Conservation (phyloP, 2,113 vertebrate genomes). For the Platichthys stellatus region DNA sequence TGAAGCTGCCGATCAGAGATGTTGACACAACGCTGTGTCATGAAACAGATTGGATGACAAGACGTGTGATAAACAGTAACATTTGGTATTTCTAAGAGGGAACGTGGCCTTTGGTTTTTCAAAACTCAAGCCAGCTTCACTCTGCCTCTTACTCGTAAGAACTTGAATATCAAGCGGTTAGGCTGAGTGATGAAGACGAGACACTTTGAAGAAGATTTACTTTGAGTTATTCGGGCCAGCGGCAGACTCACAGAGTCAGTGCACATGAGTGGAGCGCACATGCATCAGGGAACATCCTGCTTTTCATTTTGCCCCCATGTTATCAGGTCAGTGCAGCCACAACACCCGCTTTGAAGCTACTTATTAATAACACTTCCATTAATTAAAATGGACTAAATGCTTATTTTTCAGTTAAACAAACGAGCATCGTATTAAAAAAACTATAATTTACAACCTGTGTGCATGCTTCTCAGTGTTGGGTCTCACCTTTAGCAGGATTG, state of each 20-base stretch:
- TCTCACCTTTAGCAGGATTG: conserved; percentile 98
- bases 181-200: conserved; percentile 25
- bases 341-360: no score
- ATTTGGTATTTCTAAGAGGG: conserved; percentile 2
- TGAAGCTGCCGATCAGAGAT: conserved; percentile 33
- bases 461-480: no score
- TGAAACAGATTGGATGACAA: conserved; percentile 2
- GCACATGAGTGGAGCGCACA: background rate
- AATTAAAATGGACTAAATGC: no score
- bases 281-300: no score
- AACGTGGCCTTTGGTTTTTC: background rate
- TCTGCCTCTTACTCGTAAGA: background rate
- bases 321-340: no score
- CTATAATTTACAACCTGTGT: no score
- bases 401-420: no score
- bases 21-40: conserved; percentile 6
- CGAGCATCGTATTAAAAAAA: no score
- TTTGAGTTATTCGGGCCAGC: conserved; percentile 46
- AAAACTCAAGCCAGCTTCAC: background rate
- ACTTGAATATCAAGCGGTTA: conserved; percentile 12
- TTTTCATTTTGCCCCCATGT: no score
- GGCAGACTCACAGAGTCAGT: background rate
- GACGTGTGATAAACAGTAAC: conserved; percentile 1
- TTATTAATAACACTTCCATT: no score
- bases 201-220: conserved; percentile 41